Percentiles rank a stretch among this genome's conserved stretches.
Evolutionary conservation across 2,797 vertebrate genomes (phyloP).

Genomic region (Micromesistius poutassou): DNA sequence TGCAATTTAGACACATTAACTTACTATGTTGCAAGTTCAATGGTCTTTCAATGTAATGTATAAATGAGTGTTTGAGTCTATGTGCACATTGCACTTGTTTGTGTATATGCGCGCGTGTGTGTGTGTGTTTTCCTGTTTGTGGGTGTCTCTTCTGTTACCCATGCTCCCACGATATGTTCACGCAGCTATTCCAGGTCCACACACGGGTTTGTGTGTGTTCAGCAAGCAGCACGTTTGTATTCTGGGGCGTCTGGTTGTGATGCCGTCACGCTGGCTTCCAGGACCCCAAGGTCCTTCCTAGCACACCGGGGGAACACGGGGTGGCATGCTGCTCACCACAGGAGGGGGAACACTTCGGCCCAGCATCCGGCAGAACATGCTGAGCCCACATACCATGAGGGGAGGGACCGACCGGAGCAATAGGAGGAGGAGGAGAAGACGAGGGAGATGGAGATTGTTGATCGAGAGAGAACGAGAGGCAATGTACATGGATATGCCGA

Average conservation of each 20-base stretch:
- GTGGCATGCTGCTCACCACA: not conserved
- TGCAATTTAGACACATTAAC: not conserved
- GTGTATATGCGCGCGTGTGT: not conserved
- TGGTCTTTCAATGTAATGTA: not conserved
- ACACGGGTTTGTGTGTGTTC: not conserved
- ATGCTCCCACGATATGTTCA: no score
- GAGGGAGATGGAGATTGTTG: no score
- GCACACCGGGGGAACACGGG: not conserved
- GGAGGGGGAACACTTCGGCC: not conserved
- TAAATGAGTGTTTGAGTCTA: constrained; percentile 1
- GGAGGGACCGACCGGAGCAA: not conserved
- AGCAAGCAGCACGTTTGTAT: not conserved
- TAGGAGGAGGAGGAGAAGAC: not conserved
- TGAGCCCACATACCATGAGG: not conserved
- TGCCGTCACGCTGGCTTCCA: not conserved
- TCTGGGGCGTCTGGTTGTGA: not conserved
- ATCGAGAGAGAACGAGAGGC: not conserved
- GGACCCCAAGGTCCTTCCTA: not conserved
- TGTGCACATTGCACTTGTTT: not conserved
- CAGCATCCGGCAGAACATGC: not conserved
- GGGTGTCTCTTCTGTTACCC: not conserved
- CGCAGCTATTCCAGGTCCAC: no score
- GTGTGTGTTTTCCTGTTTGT: not conserved
- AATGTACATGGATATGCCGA: not conserved
- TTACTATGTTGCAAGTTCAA: not conserved